Conservation (phyloP, 1,140 invertebrate species). For the Ericerus pela region DNA sequence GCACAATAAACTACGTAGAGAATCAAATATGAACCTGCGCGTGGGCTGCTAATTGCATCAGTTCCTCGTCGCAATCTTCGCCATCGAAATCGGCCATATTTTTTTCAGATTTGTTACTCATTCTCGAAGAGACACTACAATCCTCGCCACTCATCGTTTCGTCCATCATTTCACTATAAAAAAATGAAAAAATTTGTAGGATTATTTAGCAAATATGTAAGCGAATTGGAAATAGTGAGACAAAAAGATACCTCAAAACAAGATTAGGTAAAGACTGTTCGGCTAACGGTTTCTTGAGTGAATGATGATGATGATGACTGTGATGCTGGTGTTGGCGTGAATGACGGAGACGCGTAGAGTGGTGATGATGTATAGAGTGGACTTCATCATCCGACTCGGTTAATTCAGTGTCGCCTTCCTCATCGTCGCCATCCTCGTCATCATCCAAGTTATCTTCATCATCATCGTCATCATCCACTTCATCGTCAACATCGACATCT, state of each 20-base stretch:
- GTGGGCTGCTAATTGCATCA: conserved; percentile 52
- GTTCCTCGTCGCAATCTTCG: conserved; percentile 74
- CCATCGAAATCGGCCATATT: conserved; percentile 90
- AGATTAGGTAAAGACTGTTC: conserved; percentile 25
- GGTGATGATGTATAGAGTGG: conserved; percentile 1
- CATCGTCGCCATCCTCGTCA: conserved; percentile 27
- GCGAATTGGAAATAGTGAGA: background rate
- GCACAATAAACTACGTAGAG: background rate
- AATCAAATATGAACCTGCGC: conserved; percentile 28
- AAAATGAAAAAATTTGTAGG: background rate
- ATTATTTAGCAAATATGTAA: background rate
- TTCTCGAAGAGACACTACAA: conserved; percentile 66
- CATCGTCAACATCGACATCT: conserved; percentile 30
- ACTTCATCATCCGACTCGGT: conserved; percentile 16
- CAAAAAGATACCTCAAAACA: conserved; percentile 19
- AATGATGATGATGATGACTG: background rate
- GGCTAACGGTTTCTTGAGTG: conserved; percentile 12
- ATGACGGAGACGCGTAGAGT: background rate
- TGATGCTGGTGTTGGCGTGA: background rate
- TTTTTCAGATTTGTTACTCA: conserved; percentile 86
- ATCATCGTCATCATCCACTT: conserved; percentile 24
- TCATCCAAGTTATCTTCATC: conserved; percentile 26
- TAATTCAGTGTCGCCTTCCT: conserved; percentile 28
- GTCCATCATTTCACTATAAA: conserved; percentile 28
- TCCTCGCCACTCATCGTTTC: conserved; percentile 55